phyloP scores from a whole-genome alignment of 1,140 invertebrate species.

The Macrosteles quadrilineatus region DNA sequence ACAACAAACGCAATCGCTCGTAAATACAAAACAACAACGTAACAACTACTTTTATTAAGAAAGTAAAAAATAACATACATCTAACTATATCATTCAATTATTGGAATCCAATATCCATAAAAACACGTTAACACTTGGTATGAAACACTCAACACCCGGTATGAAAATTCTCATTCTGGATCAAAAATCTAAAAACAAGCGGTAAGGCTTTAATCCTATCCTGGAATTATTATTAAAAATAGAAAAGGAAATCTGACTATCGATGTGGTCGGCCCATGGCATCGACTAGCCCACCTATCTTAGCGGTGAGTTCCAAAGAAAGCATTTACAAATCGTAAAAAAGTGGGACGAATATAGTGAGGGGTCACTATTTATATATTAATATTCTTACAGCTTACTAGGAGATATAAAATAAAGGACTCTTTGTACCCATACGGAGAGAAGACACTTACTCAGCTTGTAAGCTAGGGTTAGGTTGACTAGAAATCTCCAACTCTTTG shows the following conservation, averaged over 20 bases:
- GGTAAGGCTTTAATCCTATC: constrained; percentile 32
- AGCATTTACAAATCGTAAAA: constrained; percentile 34
- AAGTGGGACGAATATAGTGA: constrained; percentile 30
- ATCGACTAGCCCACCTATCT: constrained; percentile 1
- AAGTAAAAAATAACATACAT: constrained; percentile 32
- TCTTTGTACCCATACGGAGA: constrained; percentile 35
- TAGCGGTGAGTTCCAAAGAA: constrained; percentile 16
- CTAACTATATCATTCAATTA: constrained; percentile 28
- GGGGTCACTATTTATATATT: constrained; percentile 33
- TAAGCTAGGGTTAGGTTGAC: constrained; percentile 25
- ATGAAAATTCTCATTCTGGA: constrained; percentile 32
- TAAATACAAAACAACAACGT: constrained; percentile 33
- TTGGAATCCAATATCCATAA: constrained; percentile 33
- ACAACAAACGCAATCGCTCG: constrained; percentile 34
- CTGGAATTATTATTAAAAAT: constrained; percentile 31
- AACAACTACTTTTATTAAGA: constrained; percentile 31
- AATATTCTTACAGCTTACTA: constrained; percentile 31
- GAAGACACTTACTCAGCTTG: constrained; percentile 29
- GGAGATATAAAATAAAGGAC: constrained; percentile 36
- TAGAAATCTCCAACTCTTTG: constrained; percentile 30
- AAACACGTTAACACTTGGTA: constrained; percentile 27
- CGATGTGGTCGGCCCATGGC: background rate
- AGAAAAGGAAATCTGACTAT: constrained; percentile 33
- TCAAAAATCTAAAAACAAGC: constrained; percentile 33
- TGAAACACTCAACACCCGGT: constrained; percentile 30